Evolutionary conservation across 2,113 vertebrate genomes (phyloP), one percentile per base, ranked within the genome.

Genomic region (Bungarus multicinctus): DNA sequence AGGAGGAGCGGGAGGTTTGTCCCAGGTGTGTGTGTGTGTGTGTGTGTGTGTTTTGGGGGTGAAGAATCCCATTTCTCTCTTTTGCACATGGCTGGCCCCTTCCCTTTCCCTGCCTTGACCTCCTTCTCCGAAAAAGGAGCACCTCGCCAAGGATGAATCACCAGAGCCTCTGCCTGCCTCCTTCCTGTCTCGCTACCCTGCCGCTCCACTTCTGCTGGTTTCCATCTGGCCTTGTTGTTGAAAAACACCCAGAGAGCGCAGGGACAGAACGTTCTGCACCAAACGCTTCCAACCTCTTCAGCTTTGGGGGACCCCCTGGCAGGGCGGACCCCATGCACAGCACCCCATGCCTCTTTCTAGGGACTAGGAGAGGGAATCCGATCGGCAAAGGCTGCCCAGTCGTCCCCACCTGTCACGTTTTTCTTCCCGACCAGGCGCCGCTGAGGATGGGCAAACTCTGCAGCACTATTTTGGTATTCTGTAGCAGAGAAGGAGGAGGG

Each of bases 191-290:
- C 14, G 4, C 93, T 27, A 87, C 90, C 22, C 4, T 12, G 81
- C 60, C 0, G 12, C n/a, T 2, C 95, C 92, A 87, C 88, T 93
- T 47, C 91, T 90, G 92, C 53, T 91, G 23, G 0, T 5, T 50
- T 54, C 95, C 95, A 90, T 74, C 93, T 94, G 96, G 57, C 93
- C 88, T 25, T 30, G 20, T 91, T 22, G 58, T 43, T 50, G 30
- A 14, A 74, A 45, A 87, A 47, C 88, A 57, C 85, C 91, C 0
- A 0, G 27, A 50, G 88, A 12, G 85, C 0, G 47, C 64, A 12
- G 10, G 55, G 88, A 89, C 58, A 25, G 9, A 3, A 0, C 0
- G 3, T 64, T 14, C 20, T 1, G 54, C 89, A 1, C 89, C 81
- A 81, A 20, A 20, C 39, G 8, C 43, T 8, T 12, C 64, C 81